phyloP scores from a whole-genome alignment of 2,797 vertebrate species.

The Macrochelys suwanniensis region DNA sequence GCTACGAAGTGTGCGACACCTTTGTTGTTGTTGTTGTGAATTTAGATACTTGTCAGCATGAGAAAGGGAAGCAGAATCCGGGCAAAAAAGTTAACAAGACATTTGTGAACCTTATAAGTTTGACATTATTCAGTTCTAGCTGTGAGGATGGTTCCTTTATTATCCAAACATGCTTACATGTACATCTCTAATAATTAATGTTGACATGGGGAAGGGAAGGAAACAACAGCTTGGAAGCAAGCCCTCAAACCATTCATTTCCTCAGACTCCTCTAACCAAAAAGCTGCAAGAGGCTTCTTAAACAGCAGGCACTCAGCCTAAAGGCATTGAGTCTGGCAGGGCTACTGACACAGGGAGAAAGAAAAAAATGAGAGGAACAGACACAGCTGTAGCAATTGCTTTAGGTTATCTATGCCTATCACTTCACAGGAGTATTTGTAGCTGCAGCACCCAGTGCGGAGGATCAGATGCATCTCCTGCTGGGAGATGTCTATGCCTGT shows the following conservation, averaged over 20 bases:
- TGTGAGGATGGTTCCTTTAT: accelerated
- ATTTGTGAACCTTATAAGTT: background rate
- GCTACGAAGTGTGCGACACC: background rate
- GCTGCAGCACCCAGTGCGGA: background rate
- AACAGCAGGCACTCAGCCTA: background rate
- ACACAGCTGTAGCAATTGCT: background rate
- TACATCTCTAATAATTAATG: accelerated
- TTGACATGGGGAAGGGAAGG: background rate
- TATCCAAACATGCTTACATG: accelerated
- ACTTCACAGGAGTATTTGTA: background rate
- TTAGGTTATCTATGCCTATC: background rate
- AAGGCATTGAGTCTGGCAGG: background rate
- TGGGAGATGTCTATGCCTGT: background rate
- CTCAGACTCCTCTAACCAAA: background rate
- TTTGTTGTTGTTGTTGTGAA: background rate
- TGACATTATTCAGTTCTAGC: background rate
- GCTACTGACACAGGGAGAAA: background rate
- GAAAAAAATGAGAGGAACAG: background rate
- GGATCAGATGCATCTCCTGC: background rate
- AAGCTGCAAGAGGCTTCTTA: background rate
- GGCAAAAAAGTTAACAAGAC: background rate
- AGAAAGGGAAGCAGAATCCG: background rate
- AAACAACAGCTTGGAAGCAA: background rate
- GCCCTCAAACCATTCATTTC: background rate
- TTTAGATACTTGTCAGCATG: background rate